Evolutionary conservation across 2,797 vertebrate species (phyloP), one percentile per base, ranked within the genome.

Genomic region (Choloepus didactylus): DNA sequence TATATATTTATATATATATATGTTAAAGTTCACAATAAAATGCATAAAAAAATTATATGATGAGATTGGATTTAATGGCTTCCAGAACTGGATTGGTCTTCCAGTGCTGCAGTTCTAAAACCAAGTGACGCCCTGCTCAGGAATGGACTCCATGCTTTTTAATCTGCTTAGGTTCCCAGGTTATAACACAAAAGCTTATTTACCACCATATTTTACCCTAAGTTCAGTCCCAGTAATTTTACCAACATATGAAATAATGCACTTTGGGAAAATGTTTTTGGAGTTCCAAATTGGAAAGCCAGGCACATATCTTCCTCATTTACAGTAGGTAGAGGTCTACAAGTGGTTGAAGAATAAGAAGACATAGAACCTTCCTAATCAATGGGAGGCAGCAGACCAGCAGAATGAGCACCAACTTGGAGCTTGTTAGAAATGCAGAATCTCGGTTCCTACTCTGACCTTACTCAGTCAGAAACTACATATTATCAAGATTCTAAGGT

Each of bases 401-500:
- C 18, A 18, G 29, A 16, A 35, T 81, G 12, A 73, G 29, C 1
- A 80, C 46, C 31, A 49, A 12, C 8, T 21, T 21, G 66, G 23
- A 85, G 46, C 27, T 51, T 80, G 8, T 79, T 86, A 64, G 67
- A 95, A 80, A 66, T 85, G 18, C 67, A 62, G 21, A 79, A 59
- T 79, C 21, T 67, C 66, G 84, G 18, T 69, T 59, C 77, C 41
- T 35, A 73, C 1, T n/a, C 31, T 21, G 80, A 31, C 67, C 73
- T 88, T 60, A 80, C 41, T 89, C 56, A 80, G 80, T 91, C 46
- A n/a, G 72, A 83, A 69, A 80, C 29, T 69, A 9, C 19, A 69
- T 89, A 81, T 89, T 72, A 75, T 35, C 29, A 75, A 86, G 29
- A 75, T 64, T 82, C 54, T 80, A 44, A 90, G 84, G 51, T 60